A percentile compares a stretch with the other conserved stretches of the same genome.
Conservation (phyloP, 2,888 invertebrate species). For the Drosophila fulvimacula region DNA sequence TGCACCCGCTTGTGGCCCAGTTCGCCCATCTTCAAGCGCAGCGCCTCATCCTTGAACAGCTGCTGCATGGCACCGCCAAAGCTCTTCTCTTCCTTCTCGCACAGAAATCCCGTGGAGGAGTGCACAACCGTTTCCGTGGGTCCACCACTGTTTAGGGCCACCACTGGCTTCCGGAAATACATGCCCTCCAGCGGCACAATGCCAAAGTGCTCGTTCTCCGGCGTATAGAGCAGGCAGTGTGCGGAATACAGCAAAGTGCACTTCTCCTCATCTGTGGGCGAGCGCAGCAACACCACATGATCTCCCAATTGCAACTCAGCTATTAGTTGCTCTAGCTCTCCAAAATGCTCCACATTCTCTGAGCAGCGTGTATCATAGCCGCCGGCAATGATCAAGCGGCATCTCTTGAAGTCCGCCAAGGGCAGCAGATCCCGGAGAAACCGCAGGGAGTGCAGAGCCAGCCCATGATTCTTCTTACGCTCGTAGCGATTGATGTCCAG, state of each 20-base stretch:
- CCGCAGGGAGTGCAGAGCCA: conserved; percentile 93
- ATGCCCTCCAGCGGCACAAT: conserved; percentile 99
- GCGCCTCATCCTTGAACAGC: conserved; percentile 87
- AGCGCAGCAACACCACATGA: conserved; percentile 93
- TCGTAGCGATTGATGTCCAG: conserved; percentile 99
- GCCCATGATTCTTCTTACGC: conserved; percentile 95
- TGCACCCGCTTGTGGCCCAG: conserved; percentile 91
- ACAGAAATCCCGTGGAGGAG: conserved; percentile 92
- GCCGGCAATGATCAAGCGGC: conserved; percentile 96
- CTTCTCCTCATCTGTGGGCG: conserved; percentile 94
- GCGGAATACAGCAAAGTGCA: conserved; percentile 91
- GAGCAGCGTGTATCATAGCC: conserved; percentile 95
- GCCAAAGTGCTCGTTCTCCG: conserved; percentile 98
- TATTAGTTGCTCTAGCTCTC: conserved; percentile 90
- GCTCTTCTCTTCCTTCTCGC: conserved; percentile 88
- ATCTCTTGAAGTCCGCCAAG: conserved; percentile 87
- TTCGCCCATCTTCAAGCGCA: conserved; percentile 89
- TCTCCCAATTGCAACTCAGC: conserved; percentile 88
- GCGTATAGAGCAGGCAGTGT: conserved; percentile 95
- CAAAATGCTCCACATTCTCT: conserved; percentile 94
- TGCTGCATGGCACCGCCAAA: conserved; percentile 92
- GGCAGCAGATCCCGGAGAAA: conserved; percentile 87
- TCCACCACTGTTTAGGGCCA: conserved; percentile 98
- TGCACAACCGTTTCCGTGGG: conserved; percentile 95
- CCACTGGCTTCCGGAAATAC: conserved; percentile 96